These are phyloP conservation scores for Aphis craccivora DNA, from an alignment of 1,140 invertebrate species.

Conservation along the genomic window DNA sequence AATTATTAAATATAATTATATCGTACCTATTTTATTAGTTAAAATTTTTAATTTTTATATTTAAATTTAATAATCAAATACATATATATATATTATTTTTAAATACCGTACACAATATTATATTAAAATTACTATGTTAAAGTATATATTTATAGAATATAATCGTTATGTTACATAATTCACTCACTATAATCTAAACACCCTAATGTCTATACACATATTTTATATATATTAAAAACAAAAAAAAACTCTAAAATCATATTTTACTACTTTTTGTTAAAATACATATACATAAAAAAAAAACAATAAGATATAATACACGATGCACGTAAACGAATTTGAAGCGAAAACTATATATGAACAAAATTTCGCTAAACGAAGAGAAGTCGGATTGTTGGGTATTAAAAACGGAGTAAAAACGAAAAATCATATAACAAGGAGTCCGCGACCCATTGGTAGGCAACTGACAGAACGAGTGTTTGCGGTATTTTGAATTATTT, in stretches of 20 bases:
- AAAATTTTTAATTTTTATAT: not conserved
- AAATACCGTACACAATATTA: conserved; percentile 3
- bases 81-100: not conserved
- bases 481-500: not conserved
- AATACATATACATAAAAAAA: not conserved
- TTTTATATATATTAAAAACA: not conserved
- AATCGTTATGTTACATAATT: conserved; percentile 43
- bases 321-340: not conserved
- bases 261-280: conserved; percentile 27
- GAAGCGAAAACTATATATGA: not conserved
- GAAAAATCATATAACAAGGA: not conserved
- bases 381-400: not conserved
- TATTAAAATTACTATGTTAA: not conserved
- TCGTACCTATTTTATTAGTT: not conserved
- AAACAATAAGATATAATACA: conserved; percentile 25
- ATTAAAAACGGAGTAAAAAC: not conserved
- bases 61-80: conserved; percentile 14
- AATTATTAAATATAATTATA: conserved; percentile 7
- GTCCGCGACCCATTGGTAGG: no score
- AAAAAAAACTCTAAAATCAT: conserved; percentile 31
- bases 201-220: conserved; percentile 15
- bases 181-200: conserved; percentile 49
- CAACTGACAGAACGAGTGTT: not conserved
- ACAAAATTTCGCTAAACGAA: conserved; percentile 30
- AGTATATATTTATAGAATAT: conserved; percentile 6